Conservation (phyloP, 2,888 invertebrate genomes). For the Bimastos eiseni region DNA sequence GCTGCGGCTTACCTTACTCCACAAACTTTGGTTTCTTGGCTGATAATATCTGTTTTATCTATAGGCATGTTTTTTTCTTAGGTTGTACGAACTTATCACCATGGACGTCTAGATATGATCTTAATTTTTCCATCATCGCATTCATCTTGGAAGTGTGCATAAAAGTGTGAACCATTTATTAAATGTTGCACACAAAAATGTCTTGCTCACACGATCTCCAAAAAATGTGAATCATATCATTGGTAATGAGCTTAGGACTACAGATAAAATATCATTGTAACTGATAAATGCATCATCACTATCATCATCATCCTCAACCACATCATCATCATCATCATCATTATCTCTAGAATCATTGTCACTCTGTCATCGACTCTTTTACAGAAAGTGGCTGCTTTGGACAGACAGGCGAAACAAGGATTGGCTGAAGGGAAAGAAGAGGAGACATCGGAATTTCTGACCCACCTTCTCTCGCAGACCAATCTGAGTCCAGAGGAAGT, state of each 20-base stretch:
- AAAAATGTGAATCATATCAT: too few relatives aligned
- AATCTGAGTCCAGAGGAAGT: constrained; percentile 53
- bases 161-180: too few relatives aligned
- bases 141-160: too few relatives aligned
- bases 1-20: too few relatives aligned
- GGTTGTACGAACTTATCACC: too few relatives aligned
- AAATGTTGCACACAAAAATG: too few relatives aligned
- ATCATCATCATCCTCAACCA: constrained; percentile 27
- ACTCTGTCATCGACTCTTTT: background rate
- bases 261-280: background rate
- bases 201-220: too few relatives aligned
- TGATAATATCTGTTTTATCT: too few relatives aligned
- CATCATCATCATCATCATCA: constrained; percentile 9
- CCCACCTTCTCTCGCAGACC: constrained; percentile 53
- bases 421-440: constrained; percentile 35
- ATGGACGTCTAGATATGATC: too few relatives aligned
- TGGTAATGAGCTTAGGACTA: background rate
- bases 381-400: constrained; percentile 42
- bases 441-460: constrained; percentile 53
- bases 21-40: too few relatives aligned
- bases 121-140: too few relatives aligned
- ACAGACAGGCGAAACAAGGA: constrained; percentile 40
- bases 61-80: too few relatives aligned
- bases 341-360: background rate
- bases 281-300: background rate